Percentiles rank a stretch among this genome's conserved stretches.
These are phyloP conservation scores for Drosophila pandora DNA, from an alignment of 1,140 invertebrate species.

Conservation along the genomic window DNA sequence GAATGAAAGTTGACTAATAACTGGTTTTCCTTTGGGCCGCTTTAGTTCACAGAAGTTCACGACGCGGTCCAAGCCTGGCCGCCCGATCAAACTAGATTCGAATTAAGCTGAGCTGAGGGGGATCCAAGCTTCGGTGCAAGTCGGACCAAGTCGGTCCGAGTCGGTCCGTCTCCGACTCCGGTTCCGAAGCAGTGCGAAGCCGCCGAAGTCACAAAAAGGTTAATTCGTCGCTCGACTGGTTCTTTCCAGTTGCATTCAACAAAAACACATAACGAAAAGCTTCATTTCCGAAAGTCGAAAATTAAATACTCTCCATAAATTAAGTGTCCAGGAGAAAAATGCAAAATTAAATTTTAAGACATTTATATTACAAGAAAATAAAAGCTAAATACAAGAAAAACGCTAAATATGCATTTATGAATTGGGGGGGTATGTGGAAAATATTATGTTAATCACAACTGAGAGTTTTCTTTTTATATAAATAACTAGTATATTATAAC, in stretches of 20 bases:
- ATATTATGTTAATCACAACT: too few relatives aligned
- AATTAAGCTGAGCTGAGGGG: neutral
- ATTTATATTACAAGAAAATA: too few relatives aligned
- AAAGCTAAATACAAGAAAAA: too few relatives aligned
- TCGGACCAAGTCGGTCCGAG: neutral
- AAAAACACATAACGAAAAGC: constrained; percentile 2
- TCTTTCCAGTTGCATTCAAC: constrained; percentile 18
- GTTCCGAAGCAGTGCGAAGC: constrained; percentile 8
- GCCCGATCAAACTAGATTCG: constrained; percentile 3
- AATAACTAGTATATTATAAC: too few relatives aligned
- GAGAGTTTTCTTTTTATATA: too few relatives aligned
- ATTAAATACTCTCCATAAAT: neutral
- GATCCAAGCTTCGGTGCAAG: neutral
- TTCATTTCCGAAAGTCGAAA: neutral
- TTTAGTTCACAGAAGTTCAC: constrained; percentile 48
- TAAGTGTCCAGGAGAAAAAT: neutral
- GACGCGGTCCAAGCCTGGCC: neutral
- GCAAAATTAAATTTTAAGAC: too few relatives aligned
- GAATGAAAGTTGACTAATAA: constrained; percentile 83
- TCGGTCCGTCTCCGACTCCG: constrained; percentile 12
- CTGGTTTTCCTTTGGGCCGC: constrained; percentile 66
- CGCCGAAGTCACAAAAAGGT: constrained; percentile 48
- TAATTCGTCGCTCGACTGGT: constrained; percentile 48
- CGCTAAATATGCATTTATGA: too few relatives aligned
- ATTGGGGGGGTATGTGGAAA: too few relatives aligned